Conservation (phyloP, 2,888 invertebrate genomes). For the Neoitamus cyanurus region DNA sequence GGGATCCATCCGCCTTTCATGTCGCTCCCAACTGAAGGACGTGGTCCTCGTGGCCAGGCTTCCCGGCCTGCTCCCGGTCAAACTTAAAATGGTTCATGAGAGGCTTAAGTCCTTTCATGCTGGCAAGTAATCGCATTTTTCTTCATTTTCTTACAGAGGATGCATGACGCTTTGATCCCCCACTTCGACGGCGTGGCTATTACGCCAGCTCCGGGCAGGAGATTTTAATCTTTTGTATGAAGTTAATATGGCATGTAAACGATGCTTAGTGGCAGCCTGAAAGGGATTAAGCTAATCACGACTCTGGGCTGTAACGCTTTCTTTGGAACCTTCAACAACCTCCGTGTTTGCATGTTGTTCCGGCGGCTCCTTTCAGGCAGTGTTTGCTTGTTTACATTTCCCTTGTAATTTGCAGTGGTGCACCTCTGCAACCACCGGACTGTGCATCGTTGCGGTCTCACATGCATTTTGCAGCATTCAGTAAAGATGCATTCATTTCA, state of each 20-base stretch:
- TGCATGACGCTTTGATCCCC: constrained; percentile 25
- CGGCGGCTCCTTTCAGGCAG: background rate
- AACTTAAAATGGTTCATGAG: constrained; percentile 21
- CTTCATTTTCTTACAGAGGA: constrained; percentile 49
- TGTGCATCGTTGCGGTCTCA: background rate
- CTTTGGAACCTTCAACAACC: background rate
- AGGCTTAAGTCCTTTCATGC: constrained; percentile 32
- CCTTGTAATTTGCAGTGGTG: background rate
- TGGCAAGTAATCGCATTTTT: constrained; percentile 51
- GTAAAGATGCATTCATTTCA: background rate
- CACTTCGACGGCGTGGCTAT: background rate
- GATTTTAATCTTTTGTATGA: constrained; percentile 50
- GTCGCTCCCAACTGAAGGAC: background rate
- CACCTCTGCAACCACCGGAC: background rate
- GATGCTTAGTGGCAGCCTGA: constrained; percentile 35
- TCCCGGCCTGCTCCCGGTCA: background rate
- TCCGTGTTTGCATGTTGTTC: background rate
- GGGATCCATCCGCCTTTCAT: background rate
- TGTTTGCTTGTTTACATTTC: background rate
- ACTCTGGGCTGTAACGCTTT: background rate
- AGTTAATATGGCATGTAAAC: constrained; percentile 52
- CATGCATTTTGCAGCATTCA: background rate
- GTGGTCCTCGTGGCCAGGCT: background rate
- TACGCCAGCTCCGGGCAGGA: background rate
- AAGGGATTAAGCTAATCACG: constrained; percentile 50